A percentile compares a stretch with the other conserved stretches of the same genome.
Evolutionary conservation across 1,140 invertebrate species (phyloP).

Genomic region (Orius laevigatus): DNA sequence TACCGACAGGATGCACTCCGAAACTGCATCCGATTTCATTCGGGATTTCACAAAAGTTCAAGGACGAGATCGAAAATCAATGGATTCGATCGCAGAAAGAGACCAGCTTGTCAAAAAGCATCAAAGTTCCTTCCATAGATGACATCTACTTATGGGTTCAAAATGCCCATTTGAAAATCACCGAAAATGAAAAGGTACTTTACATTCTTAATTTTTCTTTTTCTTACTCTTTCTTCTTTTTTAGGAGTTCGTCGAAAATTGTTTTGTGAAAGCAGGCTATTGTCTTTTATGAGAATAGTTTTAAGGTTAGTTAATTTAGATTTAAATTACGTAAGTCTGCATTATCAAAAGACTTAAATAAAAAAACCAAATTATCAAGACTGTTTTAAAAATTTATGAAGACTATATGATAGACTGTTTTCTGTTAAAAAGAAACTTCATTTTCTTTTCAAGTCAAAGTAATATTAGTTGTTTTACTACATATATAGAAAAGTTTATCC

Average conservation of each 20-base stretch:
- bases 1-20: conserved; percentile 10
- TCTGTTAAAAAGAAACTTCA: no score
- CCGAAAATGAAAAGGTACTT: background rate
- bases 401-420: no score
- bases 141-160: conserved; percentile 3
- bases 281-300: no score
- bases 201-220: background rate
- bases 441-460: no score
- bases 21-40: conserved; percentile 9
- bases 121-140: background rate
- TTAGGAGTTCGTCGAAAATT: background rate
- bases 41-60: conserved; percentile 10
- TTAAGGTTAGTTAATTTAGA: no score
- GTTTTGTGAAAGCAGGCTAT: conserved; percentile 3
- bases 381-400: no score
- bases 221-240: background rate
- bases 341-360: no score
- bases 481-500: no score
- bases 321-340: no score
- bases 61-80: conserved; percentile 9
- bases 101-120: background rate
- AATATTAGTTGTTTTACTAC: no score
- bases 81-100: background rate
- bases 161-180: background rate
- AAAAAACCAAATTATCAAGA: no score